Base-by-base conservation (phyloP, 2,888 invertebrate species). In the Seira sanloemensis region DNA sequence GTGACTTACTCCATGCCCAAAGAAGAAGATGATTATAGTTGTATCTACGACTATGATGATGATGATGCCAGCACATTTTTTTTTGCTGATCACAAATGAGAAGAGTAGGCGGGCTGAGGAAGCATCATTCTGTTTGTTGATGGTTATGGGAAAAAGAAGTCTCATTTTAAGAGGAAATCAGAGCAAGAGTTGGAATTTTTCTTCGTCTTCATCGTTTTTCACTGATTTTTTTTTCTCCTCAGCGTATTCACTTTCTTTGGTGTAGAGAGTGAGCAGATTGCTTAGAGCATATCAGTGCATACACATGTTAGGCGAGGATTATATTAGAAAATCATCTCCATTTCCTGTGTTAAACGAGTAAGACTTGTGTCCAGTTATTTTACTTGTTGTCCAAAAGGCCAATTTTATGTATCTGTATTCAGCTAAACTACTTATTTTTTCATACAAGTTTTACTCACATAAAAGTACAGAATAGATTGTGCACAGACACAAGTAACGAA, bases 321-420 rank as follows among this genome's bases (percentile, higher is more conserved):
- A 26, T 18, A 77, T 82, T 76, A 58, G 82, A 77, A 82, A 82
- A 82, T 82, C 82, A 82, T 82, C 66, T 72, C 72, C 76, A 82
- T 82, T 82, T 77, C 82, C 76, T 65, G 21, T 7, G 23, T 62
- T 62, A 62, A 62, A 62, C 62, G 23, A 62, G 62, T 37, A 62
- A 50, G 50, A 50, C 62, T 62, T 62, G 7, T 62, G 1, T 62
- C 19, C 58, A 12, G 9, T 58, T 58, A 16, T 62, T 18, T 50
- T 58, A 16, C 21, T 18, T 50, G 50, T 50, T 50, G 50, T 50
- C 50, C 50, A 50, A 62, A 9, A 7, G 62, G 62, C 62, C 12
- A 62, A 2, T 62, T 62, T 62, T 62, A 62, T 62, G 62, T 21
- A 62, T 62, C 62, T 62, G 50, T 50, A 50, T 50, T 50, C 23